Evolutionary conservation across 2,113 vertebrate species (phyloP), one percentile per base, ranked within the genome.

Genomic region (Dascyllus trimaculatus): DNA sequence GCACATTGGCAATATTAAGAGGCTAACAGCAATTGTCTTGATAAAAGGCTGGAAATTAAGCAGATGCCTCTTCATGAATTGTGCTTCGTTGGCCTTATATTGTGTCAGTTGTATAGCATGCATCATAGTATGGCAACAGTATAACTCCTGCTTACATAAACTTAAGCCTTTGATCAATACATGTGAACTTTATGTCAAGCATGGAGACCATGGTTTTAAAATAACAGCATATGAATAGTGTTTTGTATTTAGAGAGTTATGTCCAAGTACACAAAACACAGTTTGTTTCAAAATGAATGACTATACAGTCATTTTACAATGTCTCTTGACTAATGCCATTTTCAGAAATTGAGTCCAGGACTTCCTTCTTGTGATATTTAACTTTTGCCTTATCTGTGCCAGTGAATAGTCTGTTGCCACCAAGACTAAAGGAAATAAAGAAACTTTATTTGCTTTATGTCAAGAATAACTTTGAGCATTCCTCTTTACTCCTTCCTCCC

Each of bases 231-330:
- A 45, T 71, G 29, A 73, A 38, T 19, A 18, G 15, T 14, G 32
- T 5, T 69, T 43, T 60, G 19, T 19, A 49, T 17, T 26, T 0
- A 0, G 9, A 4, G 75, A 73, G 78, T 75, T 53, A 69, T 64
- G 45, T 43, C 58, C 35, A 58, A 68, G 61, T 46, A 53, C 19
- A 71, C 14, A 18, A 63, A 75, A 74, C 68, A 58, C 35, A 59
- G 14, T 72, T 13, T 49, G 48, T 64, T 78, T 75, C 46, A 69
- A 19, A 61, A 61, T 40, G 14, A 24, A 49, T 48, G 15, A 32
- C 4, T 57, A 68, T 43, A 51, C 63, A 32, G 65, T 80, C 4
- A 65, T 80, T 81, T 66, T 5, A 40, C 49, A 52, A 67, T 14
- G 17, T 17, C 14, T 38, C 53, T 58, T 78, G 66, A 78, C 80